Evolutionary conservation across 2,888 invertebrate species (phyloP), one percentile per base, ranked within the genome.

Genomic region (Drosophila buzzatii): DNA sequence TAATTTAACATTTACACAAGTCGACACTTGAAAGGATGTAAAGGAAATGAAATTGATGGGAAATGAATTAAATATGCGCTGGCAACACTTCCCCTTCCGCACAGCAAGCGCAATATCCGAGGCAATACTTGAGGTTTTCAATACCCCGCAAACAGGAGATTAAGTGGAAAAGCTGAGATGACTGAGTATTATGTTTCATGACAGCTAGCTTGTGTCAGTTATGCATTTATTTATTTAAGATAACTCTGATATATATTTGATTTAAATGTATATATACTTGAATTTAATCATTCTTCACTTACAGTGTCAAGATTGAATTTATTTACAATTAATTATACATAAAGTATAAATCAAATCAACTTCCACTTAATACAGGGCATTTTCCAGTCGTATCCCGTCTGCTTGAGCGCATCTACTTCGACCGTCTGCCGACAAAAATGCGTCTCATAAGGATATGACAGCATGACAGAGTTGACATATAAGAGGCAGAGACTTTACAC

Each of bases 1-100:
- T 47, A 41, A 79, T 66, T 79, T 51, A 66, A 63, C 64, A 81
- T 81, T 83, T 73, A 41, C 86, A 68, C 71, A 81, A 66, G 61
- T 67, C 71, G 84, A 70, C 69, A 76, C 65, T 68, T 62, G 41
- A 73, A 69, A 57, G 64, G 49, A 58, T 61, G 52, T 53, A 18
- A 62, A 31, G 69, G 61, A 81, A 84, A 86, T 81, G 67, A 70
- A 74, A 69, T 69, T 33, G 59, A 59, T 47, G 52, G 18, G 53
- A n/a, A 45, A 51, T 44, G 41, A 51, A 52, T 74, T 60, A 61
- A 73, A 76, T 63, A 57, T 61, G 55, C 52, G 58, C 27, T 33
- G 33, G 31, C 53, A 45, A 55, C 61, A 61, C 59, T 45, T 71
- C 52, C n/a, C 23, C 41, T 23, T 52, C 16, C 27, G 8, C 18